Evolutionary conservation across 2,113 vertebrate species (phyloP).

Genomic region (Turdus rufiventris): DNA sequence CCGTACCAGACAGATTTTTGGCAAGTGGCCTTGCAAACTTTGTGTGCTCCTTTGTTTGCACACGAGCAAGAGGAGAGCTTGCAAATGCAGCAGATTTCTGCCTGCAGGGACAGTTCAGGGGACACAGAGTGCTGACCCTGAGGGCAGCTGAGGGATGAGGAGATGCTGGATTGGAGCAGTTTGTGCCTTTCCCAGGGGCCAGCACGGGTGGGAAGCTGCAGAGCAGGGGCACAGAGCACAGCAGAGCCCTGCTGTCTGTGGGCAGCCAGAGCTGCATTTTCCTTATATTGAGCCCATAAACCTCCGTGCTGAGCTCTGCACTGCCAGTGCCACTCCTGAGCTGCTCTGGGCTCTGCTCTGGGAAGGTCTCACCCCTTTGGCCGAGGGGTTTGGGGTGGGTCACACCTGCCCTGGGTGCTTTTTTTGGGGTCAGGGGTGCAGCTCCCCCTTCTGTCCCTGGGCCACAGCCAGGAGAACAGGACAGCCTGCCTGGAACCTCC

Average conservation of each 20-base stretch:
- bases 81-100: not conserved
- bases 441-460: not conserved
- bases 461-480: not conserved
- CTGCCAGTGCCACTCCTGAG: not conserved
- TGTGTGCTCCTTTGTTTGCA: not conserved
- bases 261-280: not conserved
- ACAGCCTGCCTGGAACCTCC: not conserved
- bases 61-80: not conserved
- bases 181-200: fast-evolving
- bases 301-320: not conserved
- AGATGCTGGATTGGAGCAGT: not conserved
- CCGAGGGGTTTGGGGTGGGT: not conserved
- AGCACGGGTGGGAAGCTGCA: fast-evolving
- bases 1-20: not conserved
- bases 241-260: fast-evolving
- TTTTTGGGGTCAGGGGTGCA: not conserved
- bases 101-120: not conserved
- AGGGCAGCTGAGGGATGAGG: not conserved
- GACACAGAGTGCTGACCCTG: not conserved
- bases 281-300: not conserved
- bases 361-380: not conserved
- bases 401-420: not conserved
- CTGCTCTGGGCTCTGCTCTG: not conserved
- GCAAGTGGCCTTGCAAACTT: not conserved
- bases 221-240: fast-evolving